Evolutionary conservation across 1,140 invertebrate genomes (phyloP), one percentile per base, ranked within the genome.

Genomic region (Drosophila nikananu): DNA sequence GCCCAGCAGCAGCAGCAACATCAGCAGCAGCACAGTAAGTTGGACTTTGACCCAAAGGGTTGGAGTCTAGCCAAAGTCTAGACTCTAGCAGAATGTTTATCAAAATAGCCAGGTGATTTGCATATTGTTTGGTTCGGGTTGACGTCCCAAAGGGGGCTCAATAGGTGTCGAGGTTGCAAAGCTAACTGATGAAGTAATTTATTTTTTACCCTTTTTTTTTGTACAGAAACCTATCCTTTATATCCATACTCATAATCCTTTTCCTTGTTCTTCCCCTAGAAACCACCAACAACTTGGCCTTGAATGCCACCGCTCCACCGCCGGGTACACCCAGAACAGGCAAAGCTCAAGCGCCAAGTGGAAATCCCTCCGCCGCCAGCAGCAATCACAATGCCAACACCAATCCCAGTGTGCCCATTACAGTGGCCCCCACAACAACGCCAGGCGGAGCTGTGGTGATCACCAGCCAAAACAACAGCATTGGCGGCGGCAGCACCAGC

Each of bases 1-100:
- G 76, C 84, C 1, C 80, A 83, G 55, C 82, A 91, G 21, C 87
- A 76, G 49, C 78, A 84, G 15, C 71, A 81, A n/a, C 71, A 81
- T 7, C 80, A 68, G 21, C 78, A 74, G 17, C 49, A 52, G 17
- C 77, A 74, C 61, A 90, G 76, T 82, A 70, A 83, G 86, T 86
- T 57, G 27, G n/a, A 32, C 32, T 37, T 60, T 63, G 27, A 64
- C 10, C 57, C 0, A 17, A 39, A n/a, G 4, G 49, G 32, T 25
- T 39, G 13, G 48, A 13, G 6, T 25, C 32, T 57, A 39, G 21
- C 37, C 35, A 57, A 25, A 39, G 54, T 39, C 54, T 57, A 39
- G 54, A 25, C 54, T 25, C 21, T 12, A 17, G 13, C 15, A 23
- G 52, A 55, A 17, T 12, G 2, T 23, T 64, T 41, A 64, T 41